These are phyloP conservation scores for Cyphomyrus discorhynchus DNA, from an alignment of 2,113 vertebrate genomes.

Conservation along the genomic window DNA sequence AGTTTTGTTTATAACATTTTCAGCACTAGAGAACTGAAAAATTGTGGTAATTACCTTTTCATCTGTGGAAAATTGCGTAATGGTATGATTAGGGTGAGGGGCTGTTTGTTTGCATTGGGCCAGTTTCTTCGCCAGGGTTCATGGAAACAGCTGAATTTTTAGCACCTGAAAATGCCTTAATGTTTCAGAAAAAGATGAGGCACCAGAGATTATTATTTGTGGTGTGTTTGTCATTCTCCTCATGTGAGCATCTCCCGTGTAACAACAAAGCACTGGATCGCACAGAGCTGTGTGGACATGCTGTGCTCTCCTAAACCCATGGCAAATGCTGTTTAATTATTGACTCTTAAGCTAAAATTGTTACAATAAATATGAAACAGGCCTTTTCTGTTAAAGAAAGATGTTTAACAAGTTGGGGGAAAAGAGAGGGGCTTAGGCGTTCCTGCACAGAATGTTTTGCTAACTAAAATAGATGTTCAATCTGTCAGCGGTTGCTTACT, in stretches of 20 bases:
- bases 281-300: not conserved
- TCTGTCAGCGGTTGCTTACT: not conserved
- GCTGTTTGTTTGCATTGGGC: not conserved
- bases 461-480: not conserved
- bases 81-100: not conserved
- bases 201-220: not conserved
- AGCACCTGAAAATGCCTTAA: not conserved
- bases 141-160: not conserved
- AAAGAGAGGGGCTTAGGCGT: not conserved
- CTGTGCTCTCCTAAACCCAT: not conserved
- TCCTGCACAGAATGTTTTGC: not conserved
- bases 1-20: slow-evolving; percentile 1
- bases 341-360: not conserved
- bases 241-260: not conserved
- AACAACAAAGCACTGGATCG: not conserved
- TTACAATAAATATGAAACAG: not conserved
- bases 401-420: not conserved
- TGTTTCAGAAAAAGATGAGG: not conserved
- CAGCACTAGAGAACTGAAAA: not conserved
- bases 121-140: not conserved
- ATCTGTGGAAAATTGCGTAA: not conserved
- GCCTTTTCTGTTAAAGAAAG: not conserved
- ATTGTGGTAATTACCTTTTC: not conserved
- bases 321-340: not conserved
- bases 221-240: not conserved